phyloP scores from a whole-genome alignment of 2,888 invertebrate species.

The Rhingia campestris region DNA sequence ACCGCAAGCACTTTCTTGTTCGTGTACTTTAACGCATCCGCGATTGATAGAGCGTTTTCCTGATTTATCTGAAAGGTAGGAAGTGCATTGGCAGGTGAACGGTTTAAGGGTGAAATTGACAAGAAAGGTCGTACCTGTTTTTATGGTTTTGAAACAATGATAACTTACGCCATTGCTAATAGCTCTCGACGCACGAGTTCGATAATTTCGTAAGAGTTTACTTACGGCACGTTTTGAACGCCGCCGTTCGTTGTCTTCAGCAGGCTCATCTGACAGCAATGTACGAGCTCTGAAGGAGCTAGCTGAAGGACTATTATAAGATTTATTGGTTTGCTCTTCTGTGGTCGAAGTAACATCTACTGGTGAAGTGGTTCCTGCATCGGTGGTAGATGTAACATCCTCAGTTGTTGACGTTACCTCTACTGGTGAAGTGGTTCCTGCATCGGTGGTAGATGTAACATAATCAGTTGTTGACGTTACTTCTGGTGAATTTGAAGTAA shows the following conservation, averaged over 20 bases:
- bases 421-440: neutral
- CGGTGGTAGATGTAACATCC: neutral
- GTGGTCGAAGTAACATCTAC: neutral
- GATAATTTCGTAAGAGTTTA: conserved; percentile 44
- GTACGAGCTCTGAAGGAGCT: neutral
- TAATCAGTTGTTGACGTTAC: neutral
- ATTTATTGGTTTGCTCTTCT: neutral
- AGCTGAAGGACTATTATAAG: neutral
- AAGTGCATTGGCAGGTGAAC: neutral
- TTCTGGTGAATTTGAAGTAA: neutral
- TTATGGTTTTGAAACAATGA: conserved; percentile 46
- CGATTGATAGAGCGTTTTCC: conserved; percentile 37
- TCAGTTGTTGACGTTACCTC: neutral
- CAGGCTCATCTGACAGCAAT: conserved; percentile 2
- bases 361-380: neutral
- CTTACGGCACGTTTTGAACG: conserved; percentile 30
- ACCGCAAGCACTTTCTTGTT: conserved; percentile 30
- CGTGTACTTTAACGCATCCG: conserved; percentile 44
- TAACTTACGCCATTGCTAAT: conserved; percentile 21
- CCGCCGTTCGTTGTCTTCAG: neutral
- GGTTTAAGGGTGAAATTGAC: fast-evolving
- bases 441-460: neutral
- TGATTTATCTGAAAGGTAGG: conserved; percentile 20
- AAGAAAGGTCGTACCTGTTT: conserved; percentile 19
- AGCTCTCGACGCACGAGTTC: conserved; percentile 21